Percentiles rank a stretch among this genome's conserved stretches.
phyloP scores from a whole-genome alignment of 2,113 vertebrate genomes.

The Atractosteus spatula region DNA sequence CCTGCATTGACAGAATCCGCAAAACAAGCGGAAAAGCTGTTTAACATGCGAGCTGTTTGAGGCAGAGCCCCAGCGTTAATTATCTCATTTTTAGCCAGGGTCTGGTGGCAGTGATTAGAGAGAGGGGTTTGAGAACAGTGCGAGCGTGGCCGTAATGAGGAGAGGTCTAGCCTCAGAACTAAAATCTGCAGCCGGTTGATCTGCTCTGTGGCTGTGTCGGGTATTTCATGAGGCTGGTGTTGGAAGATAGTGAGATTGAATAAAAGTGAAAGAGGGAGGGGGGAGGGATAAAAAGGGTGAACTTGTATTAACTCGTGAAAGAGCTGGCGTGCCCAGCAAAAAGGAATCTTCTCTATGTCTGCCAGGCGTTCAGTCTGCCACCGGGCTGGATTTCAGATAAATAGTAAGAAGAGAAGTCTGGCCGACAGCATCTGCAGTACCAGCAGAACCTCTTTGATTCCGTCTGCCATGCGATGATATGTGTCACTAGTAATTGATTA shows the following conservation, averaged over 20 bases:
- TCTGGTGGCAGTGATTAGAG: constrained; percentile 47
- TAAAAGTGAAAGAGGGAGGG: constrained; percentile 39
- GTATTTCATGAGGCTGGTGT: constrained; percentile 63
- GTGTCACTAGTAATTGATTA: constrained; percentile 16
- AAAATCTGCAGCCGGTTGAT: constrained; percentile 44
- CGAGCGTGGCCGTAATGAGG: constrained; percentile 34
- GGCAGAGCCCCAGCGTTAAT: constrained; percentile 52
- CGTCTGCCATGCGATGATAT: background rate
- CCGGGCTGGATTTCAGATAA: constrained; percentile 19
- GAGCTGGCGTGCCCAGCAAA: constrained; percentile 43
- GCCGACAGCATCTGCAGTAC: constrained; percentile 18
- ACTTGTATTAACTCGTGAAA: constrained; percentile 59
- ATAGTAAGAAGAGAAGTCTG: constrained; percentile 5
- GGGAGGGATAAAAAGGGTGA: constrained; percentile 44
- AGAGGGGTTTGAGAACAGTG: constrained; percentile 21
- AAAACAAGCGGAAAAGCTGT: constrained; percentile 40
- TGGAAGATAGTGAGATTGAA: constrained; percentile 65
- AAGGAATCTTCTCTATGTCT: constrained; percentile 22
- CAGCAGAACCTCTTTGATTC: background rate
- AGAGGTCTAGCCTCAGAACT: constrained; percentile 47
- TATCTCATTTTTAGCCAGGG: constrained; percentile 37
- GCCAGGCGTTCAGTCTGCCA: constrained; percentile 22
- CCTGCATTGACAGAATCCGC: constrained; percentile 48
- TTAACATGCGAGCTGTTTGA: constrained; percentile 56
- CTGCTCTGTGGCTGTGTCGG: constrained; percentile 46